These are phyloP conservation scores for Sarcophaga carnaria DNA, from an alignment of 2,888 invertebrate species.

Conservation along the genomic window DNA sequence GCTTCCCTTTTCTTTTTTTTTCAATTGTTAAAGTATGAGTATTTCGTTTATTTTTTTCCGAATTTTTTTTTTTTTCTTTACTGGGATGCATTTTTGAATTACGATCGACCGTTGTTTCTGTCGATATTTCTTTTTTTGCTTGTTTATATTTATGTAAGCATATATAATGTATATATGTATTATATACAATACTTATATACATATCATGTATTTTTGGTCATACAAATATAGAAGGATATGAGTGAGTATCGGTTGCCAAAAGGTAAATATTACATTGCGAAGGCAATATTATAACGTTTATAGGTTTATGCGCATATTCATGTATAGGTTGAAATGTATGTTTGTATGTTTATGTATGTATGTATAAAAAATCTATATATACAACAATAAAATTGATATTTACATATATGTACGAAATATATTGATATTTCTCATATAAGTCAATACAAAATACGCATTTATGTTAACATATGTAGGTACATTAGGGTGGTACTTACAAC, in stretches of 20 bases:
- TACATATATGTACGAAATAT: neutral
- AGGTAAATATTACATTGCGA: slow-evolving; percentile 27
- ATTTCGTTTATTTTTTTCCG: neutral
- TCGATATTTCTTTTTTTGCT: neutral
- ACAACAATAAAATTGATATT: slow-evolving; percentile 8
- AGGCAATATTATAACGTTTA: slow-evolving; percentile 20
- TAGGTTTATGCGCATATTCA: slow-evolving; percentile 3
- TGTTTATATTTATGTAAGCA: neutral
- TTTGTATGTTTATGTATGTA: neutral
- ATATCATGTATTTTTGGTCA: neutral
- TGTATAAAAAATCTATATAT: neutral
- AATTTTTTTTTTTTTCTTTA: neutral
- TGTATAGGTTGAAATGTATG: neutral
- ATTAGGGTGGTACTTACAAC: neutral
- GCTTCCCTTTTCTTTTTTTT: slow-evolving; percentile 32
- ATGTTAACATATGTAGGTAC: neutral
- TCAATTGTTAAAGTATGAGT: neutral
- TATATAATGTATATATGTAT: neutral
- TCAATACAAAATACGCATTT: neutral
- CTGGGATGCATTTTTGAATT: slow-evolving; percentile 37
- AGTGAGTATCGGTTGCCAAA: slow-evolving; percentile 34
- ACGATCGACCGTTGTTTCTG: slow-evolving; percentile 25
- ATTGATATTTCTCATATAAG: neutral
- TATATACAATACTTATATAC: slow-evolving; percentile 13
- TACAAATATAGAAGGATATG: neutral